These are phyloP conservation scores for Percopsis transmontana DNA, from an alignment of 2,113 vertebrate species.

Conservation along the genomic window DNA sequence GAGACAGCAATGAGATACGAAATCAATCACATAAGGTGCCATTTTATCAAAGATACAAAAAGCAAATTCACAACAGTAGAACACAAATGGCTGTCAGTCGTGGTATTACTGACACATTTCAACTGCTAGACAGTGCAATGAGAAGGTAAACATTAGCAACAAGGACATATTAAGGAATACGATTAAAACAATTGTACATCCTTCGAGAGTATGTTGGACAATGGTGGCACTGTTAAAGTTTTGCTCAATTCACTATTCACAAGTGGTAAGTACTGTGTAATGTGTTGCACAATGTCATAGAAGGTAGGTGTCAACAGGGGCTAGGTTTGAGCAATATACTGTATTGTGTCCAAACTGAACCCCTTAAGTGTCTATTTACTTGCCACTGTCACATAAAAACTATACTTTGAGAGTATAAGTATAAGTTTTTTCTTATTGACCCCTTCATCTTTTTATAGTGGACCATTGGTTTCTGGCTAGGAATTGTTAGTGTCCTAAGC, in stretches of 20 bases:
- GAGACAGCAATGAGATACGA: conserved; percentile 31
- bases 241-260: conserved; percentile 7
- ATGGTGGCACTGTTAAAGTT: conserved; percentile 25
- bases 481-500: neutral
- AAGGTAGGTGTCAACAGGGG: neutral
- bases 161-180: neutral
- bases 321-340: neutral
- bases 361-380: neutral
- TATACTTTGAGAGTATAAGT: conserved; percentile 2
- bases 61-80: conserved; percentile 33
- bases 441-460: neutral
- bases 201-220: conserved; percentile 22
- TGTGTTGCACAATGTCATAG: conserved; percentile 23
- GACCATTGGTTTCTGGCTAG: neutral
- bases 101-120: neutral
- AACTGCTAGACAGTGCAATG: conserved; percentile 13
- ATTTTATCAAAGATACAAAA: conserved; percentile 9
- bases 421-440: neutral
- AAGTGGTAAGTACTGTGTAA: conserved; percentile 19
- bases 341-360: neutral
- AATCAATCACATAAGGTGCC: conserved; percentile 16
- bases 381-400: conserved; percentile 6
- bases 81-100: conserved; percentile 1
- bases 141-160: conserved; percentile 22
- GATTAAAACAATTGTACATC: conserved; percentile 20